Evolutionary conservation across 2,888 invertebrate species (phyloP).

Genomic region (Congeria kusceri): DNA sequence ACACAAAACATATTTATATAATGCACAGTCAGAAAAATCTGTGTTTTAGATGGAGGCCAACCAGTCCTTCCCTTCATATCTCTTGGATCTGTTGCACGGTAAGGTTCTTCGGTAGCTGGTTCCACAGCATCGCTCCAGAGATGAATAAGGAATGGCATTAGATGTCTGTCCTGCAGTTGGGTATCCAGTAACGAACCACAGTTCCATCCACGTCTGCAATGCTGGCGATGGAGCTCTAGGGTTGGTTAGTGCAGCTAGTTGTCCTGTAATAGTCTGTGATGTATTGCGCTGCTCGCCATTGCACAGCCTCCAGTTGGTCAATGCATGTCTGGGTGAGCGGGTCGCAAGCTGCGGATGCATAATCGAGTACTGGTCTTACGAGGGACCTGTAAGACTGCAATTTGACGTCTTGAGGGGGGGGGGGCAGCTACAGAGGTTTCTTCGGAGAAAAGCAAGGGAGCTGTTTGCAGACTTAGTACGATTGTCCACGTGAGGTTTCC

Average conservation of each 20-base stretch:
- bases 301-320: conserved; percentile 11
- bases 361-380: conserved; percentile 4
- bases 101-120: too few relatives aligned
- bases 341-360: conserved; percentile 14
- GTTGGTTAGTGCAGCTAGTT: neutral
- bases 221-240: too few relatives aligned
- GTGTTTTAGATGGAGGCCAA: too few relatives aligned
- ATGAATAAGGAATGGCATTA: conserved; percentile 21
- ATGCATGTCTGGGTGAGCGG: neutral
- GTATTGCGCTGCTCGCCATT: conserved; percentile 1
- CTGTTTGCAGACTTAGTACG: conserved; percentile 8
- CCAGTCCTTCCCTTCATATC: conserved; percentile 13
- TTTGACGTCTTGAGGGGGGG: neutral
- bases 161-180: neutral
- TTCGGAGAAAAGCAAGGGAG: conserved; percentile 9
- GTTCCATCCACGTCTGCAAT: too few relatives aligned
- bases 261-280: neutral
- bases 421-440: conserved; percentile 14
- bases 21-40: too few relatives aligned
- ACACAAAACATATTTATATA: too few relatives aligned
- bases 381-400: neutral
- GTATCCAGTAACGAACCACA: neutral
- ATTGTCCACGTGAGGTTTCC: too few relatives aligned
- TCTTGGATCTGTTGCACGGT: too few relatives aligned
- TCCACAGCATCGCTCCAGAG: too few relatives aligned